These are phyloP conservation scores for Gobionotothen gibberifrons DNA, from an alignment of 2,797 vertebrate species.

Conservation along the genomic window DNA sequence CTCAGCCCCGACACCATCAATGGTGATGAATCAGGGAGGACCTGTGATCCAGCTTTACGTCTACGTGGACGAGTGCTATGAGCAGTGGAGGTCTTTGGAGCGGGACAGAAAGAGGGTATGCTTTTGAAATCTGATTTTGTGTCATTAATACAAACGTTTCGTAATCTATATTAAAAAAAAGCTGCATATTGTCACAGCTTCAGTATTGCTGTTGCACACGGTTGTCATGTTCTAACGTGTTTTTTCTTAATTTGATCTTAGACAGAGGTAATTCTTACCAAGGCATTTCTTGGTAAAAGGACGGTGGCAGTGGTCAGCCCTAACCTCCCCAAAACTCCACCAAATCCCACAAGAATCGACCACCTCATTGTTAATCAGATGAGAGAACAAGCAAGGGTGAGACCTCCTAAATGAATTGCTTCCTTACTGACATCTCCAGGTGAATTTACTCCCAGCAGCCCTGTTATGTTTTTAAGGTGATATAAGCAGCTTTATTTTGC, in stretches of 20 bases:
- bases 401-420: constrained; percentile 29
- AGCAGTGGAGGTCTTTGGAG: constrained; percentile 91
- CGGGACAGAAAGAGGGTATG: constrained; percentile 93
- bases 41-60: constrained; percentile 85
- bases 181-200: too few species aligned
- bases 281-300: constrained; percentile 87
- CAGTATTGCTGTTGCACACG: background rate
- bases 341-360: constrained; percentile 90
- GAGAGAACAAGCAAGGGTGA: constrained; percentile 92
- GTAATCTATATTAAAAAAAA: too few species aligned
- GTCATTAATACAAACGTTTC: background rate
- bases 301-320: constrained; percentile 81
- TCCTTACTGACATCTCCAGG: constrained; percentile 53
- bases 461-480: background rate
- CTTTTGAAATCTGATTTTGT: background rate
- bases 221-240: background rate
- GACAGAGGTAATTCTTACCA: constrained; percentile 88
- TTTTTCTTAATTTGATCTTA: constrained; percentile 70
- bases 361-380: constrained; percentile 91
- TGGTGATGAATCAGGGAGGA: constrained; percentile 79
- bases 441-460: constrained; percentile 13
- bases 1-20: constrained; percentile 76
- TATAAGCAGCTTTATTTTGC: background rate
- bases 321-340: constrained; percentile 85
- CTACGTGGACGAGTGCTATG: constrained; percentile 90